These are phyloP conservation scores for Drosophila triauraria DNA, from an alignment of 1,140 invertebrate species.

Conservation along the genomic window DNA sequence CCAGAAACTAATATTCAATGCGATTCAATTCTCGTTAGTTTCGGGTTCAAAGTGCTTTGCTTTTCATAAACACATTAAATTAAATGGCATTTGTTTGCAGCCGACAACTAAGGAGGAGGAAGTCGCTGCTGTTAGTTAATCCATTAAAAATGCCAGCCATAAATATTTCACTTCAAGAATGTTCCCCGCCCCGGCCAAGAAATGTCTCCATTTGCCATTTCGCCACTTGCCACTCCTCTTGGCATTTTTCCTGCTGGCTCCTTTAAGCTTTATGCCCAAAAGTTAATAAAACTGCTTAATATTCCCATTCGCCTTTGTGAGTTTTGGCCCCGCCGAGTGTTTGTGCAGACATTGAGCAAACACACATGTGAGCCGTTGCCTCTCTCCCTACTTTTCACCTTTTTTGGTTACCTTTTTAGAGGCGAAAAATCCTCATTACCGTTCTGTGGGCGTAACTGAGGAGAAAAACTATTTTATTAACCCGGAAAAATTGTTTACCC, in stretches of 20 bases:
- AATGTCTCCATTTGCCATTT: slow-evolving; percentile 14
- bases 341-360: slow-evolving; percentile 73
- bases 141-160: slow-evolving; percentile 66
- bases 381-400: background rate
- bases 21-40: slow-evolving; percentile 31
- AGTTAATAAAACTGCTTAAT: slow-evolving; percentile 54
- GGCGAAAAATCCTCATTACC: slow-evolving; percentile 67
- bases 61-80: slow-evolving; percentile 84
- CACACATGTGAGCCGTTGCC: slow-evolving; percentile 35
- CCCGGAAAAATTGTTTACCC: slow-evolving; percentile 44
- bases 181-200: background rate
- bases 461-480: slow-evolving; percentile 48
- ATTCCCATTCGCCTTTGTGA: slow-evolving; percentile 42
- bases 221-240: background rate
- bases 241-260: background rate
- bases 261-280: slow-evolving; percentile 43
- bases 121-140: slow-evolving; percentile 44
- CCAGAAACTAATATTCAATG: slow-evolving; percentile 59
- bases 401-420: slow-evolving; percentile 16
- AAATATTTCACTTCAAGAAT: slow-evolving; percentile 43
- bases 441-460: slow-evolving; percentile 25
- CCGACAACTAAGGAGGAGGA: slow-evolving; percentile 27
- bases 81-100: slow-evolving; percentile 77
- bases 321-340: slow-evolving; percentile 41
- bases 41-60: slow-evolving; percentile 47